These are phyloP conservation scores for Acholoe squamosa DNA, from an alignment of 2,888 invertebrate genomes.

Conservation along the genomic window DNA sequence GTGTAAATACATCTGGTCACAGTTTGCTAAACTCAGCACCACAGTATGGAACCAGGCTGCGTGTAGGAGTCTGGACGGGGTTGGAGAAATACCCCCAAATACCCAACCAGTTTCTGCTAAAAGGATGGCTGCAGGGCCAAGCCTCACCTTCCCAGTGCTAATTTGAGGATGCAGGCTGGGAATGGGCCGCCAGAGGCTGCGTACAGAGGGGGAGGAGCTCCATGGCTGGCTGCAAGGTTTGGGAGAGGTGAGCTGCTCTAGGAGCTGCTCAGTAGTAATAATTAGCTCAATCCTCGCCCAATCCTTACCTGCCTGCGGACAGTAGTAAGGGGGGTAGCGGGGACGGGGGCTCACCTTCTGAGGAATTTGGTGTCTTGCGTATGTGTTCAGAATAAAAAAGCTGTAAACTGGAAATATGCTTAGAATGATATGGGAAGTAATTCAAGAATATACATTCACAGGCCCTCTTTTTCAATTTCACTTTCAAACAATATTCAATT, in stretches of 20 bases:
- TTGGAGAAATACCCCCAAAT: background rate
- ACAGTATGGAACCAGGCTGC: background rate
- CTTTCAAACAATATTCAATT: too few relatives aligned
- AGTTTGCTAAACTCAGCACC: conserved; percentile 54
- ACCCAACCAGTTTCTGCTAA: background rate
- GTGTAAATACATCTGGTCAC: conserved; percentile 59
- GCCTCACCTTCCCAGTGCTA: background rate
- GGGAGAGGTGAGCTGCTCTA: background rate
- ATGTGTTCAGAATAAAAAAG: too few relatives aligned
- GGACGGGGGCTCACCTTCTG: background rate
- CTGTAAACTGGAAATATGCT: background rate
- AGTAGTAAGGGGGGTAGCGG: background rate
- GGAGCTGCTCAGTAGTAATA: too few relatives aligned
- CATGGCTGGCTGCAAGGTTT: background rate
- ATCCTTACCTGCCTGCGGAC: background rate
- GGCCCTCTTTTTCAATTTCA: too few relatives aligned
- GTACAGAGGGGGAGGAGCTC: background rate
- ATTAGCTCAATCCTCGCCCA: background rate
- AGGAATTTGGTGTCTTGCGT: too few relatives aligned
- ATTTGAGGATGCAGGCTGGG: conserved; percentile 15
- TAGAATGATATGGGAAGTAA: too few relatives aligned
- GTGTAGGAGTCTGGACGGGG: background rate
- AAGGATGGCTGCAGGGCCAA: background rate
- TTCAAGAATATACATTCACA: too few relatives aligned
- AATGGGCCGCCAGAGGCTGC: conserved; percentile 1